Evolutionary conservation across 2,113 vertebrate genomes (phyloP), one percentile per base, ranked within the genome.

Genomic region (Oryzias woworae): DNA sequence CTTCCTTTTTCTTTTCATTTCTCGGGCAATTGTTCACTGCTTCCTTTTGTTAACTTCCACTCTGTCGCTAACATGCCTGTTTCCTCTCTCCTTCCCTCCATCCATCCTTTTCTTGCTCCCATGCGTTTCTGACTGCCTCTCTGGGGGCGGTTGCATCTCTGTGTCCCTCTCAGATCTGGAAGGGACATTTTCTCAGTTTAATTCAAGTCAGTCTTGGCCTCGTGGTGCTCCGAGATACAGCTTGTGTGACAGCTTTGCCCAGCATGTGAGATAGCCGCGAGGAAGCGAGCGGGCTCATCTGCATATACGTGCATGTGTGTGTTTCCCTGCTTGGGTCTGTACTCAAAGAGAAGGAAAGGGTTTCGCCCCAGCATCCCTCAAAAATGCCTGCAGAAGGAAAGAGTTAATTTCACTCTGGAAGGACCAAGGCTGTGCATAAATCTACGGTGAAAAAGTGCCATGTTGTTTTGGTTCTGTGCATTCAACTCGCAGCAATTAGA

Each of bases 111-210:
- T 65, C 42, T 15, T 45, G 24, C 43, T 47, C 50, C 15, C 47
- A 56, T 36, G 43, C 8, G 47, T 45, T 47, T 24, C 59, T 58
- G 36, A 48, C 15, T 46, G 31, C 41, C 24, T 28, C 46, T 36
- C 60, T 71, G 62, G 68, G 78, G 68, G 62, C 65, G 69, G 68
- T 77, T 82, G 74, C 74, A 81, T 65, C 73, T 80, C 77, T 54
- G 69, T 74, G 77, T 69, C 60, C 62, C 66, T 81, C 74, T 71
- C 66, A 58, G 81, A 74, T 85, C 75, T 84, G 64, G 57, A 89
- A 89, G 89, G 84, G 85, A 89, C 81, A 81, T 79, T 62, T 69
- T 86, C 84, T 88, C 84, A 76, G 62, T 89, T 88, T 84, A 84
- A 80, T 88, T 89, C 77, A 88, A 86, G 75, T 87, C 79, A 79